Conservation (phyloP, 1,140 invertebrate species). For the Mycetomoellerius zeteki region DNA sequence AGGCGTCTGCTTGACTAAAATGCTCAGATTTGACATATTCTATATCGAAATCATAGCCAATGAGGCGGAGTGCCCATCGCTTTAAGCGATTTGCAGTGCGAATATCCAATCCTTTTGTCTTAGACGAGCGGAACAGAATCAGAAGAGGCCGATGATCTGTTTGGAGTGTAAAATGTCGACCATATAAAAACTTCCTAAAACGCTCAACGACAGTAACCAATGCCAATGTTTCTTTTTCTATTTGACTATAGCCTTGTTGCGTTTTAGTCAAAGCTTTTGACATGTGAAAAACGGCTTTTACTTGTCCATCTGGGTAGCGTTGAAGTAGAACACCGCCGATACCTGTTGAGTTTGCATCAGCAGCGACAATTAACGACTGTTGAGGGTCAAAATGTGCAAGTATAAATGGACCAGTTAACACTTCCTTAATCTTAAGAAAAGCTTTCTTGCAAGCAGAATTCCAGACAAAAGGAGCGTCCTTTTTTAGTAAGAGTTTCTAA, state of each 20-base stretch:
- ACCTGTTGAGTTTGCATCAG: not conserved
- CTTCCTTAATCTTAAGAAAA: not conserved
- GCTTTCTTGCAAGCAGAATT: not conserved
- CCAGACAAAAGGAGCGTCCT: not conserved
- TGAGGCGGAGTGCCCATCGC: too few species aligned
- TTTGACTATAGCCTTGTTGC: not conserved
- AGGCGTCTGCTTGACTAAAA: too few species aligned
- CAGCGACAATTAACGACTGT: not conserved
- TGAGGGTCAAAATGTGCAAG: not conserved
- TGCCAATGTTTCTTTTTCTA: not conserved
- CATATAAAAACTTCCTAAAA: not conserved
- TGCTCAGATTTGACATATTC: too few species aligned
- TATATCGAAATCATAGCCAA: too few species aligned
- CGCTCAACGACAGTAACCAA: not conserved
- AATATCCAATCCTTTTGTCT: too few species aligned
- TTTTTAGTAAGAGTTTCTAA: not conserved
- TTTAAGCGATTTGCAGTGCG: too few species aligned
- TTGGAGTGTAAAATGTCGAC: not conserved
- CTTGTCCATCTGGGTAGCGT: not conserved
- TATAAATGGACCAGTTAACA: not conserved
- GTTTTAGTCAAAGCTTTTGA: not conserved
- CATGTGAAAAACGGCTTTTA: not conserved
- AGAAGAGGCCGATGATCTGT: not conserved
- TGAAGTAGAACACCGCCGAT: not conserved
- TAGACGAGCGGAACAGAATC: too few species aligned